Evolutionary conservation across 2,888 invertebrate genomes (phyloP).

Genomic region (Tiphia femorata): DNA sequence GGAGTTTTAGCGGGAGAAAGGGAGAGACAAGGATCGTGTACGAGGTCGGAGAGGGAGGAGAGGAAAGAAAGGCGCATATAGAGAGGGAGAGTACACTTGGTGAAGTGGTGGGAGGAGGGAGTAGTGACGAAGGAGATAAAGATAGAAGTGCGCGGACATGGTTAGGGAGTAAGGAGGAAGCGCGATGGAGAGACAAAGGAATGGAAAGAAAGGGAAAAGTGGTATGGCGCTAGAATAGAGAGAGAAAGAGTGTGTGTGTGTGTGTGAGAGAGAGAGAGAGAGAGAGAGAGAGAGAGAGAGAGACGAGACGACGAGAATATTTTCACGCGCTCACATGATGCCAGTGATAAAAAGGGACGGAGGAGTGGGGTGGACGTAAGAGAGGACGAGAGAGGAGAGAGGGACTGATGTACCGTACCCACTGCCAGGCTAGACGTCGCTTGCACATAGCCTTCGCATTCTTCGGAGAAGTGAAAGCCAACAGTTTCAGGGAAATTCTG

Average conservation of each 20-base stretch:
- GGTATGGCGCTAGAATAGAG: background rate
- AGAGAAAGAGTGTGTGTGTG: background rate
- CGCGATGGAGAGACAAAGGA: background rate
- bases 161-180: background rate
- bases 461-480: conserved; percentile 65
- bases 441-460: conserved; percentile 61
- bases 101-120: background rate
- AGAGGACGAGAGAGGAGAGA: background rate
- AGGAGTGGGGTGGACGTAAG: background rate
- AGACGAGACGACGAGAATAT: background rate
- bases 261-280: background rate
- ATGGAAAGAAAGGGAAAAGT: background rate
- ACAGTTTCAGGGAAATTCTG: conserved; percentile 65
- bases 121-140: no score
- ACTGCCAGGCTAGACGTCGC: conserved; percentile 3
- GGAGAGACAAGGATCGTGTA: no score
- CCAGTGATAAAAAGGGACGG: background rate
- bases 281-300: background rate
- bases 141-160: no score
- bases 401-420: conserved; percentile 8
- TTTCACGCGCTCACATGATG: no score
- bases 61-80: background rate
- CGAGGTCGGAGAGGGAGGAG: background rate
- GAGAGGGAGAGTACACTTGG: background rate
- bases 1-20: background rate